Evolutionary conservation across 1,140 invertebrate species (phyloP).

Genomic region (Bombus difficillimus): DNA sequence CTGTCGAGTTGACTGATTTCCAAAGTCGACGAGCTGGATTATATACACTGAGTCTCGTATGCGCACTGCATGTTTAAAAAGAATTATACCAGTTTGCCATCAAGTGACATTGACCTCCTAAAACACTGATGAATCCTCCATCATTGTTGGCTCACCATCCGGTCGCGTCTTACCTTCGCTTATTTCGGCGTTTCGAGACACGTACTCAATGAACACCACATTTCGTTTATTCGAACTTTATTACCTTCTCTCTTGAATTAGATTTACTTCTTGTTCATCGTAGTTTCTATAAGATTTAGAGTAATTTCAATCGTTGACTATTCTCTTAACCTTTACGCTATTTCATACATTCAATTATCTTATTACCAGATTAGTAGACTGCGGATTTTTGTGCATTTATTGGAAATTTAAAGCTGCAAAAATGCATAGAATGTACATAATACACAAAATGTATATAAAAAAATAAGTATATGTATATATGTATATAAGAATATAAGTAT

Average conservation of each 20-base stretch:
- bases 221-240: neutral
- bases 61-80: constrained; percentile 77
- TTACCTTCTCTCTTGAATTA: neutral
- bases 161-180: constrained; percentile 63
- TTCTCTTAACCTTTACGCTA: too few relatives aligned
- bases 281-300: too few relatives aligned
- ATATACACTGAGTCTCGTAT: constrained; percentile 77
- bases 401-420: too few relatives aligned
- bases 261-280: neutral
- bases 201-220: neutral
- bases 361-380: too few relatives aligned
- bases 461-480: too few relatives aligned
- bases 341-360: too few relatives aligned
- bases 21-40: constrained; percentile 66
- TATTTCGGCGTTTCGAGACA: constrained; percentile 51
- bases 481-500: too few relatives aligned
- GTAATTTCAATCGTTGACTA: too few relatives aligned
- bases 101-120: constrained; percentile 82
- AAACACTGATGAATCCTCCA: constrained; percentile 76
- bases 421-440: too few relatives aligned
- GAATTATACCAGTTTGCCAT: constrained; percentile 29
- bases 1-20: constrained; percentile 79
- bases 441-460: too few relatives aligned
- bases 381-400: too few relatives aligned
- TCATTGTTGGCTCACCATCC: constrained; percentile 75